These are phyloP conservation scores for Smittia aterrima DNA, from an alignment of 2,888 invertebrate genomes.

Conservation along the genomic window DNA sequence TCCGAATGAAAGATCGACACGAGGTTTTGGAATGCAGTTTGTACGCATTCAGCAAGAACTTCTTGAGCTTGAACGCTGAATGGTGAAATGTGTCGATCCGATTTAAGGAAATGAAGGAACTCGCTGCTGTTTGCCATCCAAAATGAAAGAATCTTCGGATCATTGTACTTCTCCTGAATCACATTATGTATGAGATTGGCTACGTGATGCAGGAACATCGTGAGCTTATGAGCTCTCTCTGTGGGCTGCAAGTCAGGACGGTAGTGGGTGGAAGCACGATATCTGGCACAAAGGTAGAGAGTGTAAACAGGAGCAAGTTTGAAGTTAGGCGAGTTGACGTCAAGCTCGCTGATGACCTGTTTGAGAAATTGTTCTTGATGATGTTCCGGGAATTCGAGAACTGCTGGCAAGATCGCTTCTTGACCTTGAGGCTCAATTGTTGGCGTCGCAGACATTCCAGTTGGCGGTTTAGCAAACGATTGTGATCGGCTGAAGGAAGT, in stretches of 20 bases:
- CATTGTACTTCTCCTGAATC: slow-evolving; percentile 82
- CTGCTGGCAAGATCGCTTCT: slow-evolving; percentile 90
- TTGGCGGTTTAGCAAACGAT: slow-evolving; percentile 27
- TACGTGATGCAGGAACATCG: slow-evolving; percentile 85
- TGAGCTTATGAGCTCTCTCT: slow-evolving; percentile 87
- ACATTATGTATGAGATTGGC: slow-evolving; percentile 82
- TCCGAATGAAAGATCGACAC: slow-evolving; percentile 78
- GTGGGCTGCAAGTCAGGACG: slow-evolving; percentile 88
- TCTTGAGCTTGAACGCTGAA: slow-evolving; percentile 92
- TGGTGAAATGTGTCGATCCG: slow-evolving; percentile 89
- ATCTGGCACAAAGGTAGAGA: slow-evolving; percentile 89
- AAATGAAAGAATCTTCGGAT: slow-evolving; percentile 82
- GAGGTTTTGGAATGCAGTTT: slow-evolving; percentile 80
- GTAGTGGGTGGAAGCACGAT: slow-evolving; percentile 91
- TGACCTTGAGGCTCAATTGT: slow-evolving; percentile 61
- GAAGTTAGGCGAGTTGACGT: slow-evolving; percentile 86
- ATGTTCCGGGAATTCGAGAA: slow-evolving; percentile 91
- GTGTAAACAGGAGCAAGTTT: slow-evolving; percentile 96
- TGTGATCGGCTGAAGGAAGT: slow-evolving; percentile 21
- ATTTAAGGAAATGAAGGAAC: slow-evolving; percentile 91
- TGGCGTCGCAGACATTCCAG: slow-evolving; percentile 35
- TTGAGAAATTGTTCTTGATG: slow-evolving; percentile 90
- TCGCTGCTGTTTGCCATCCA: slow-evolving; percentile 99
- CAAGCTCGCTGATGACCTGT: slow-evolving; percentile 82
- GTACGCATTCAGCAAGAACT: slow-evolving; percentile 88